phyloP scores from a whole-genome alignment of 2,797 vertebrate genomes.

The Caiman crocodilus region DNA sequence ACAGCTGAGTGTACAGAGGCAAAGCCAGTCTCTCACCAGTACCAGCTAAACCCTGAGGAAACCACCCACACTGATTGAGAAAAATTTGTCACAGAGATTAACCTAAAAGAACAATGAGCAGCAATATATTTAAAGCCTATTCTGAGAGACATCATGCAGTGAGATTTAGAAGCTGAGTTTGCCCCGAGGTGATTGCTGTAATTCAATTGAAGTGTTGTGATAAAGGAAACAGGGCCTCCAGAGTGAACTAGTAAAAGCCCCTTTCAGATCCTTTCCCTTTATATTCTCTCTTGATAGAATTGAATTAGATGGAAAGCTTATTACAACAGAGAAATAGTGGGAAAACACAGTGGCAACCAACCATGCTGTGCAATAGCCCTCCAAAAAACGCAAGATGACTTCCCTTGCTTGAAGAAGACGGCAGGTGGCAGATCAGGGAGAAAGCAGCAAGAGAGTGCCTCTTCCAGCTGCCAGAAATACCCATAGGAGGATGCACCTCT shows the following conservation, averaged over 20 bases:
- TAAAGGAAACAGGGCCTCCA: neutral
- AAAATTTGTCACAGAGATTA: neutral
- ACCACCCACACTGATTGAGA: neutral
- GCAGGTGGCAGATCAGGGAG: neutral
- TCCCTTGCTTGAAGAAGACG: neutral
- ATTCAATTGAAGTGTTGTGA: neutral
- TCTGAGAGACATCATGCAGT: neutral
- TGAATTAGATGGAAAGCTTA: neutral
- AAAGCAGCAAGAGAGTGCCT: neutral
- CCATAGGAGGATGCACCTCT: too few species aligned
- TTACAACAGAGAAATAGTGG: neutral
- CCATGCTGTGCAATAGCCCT: neutral
- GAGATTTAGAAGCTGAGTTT: neutral
- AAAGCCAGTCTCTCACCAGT: neutral
- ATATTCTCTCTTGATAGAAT: neutral
- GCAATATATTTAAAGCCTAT: neutral
- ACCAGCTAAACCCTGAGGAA: slow-evolving; percentile 2
- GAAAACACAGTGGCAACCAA: too few species aligned
- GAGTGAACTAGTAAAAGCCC: neutral
- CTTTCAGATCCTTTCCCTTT: neutral
- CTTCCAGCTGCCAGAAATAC: neutral
- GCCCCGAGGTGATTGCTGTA: neutral
- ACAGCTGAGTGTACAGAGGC: neutral
- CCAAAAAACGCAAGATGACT: neutral
- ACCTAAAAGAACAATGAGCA: neutral